These are phyloP conservation scores for Sarcophaga caerulescens DNA, from an alignment of 2,888 invertebrate genomes.

Conservation along the genomic window DNA sequence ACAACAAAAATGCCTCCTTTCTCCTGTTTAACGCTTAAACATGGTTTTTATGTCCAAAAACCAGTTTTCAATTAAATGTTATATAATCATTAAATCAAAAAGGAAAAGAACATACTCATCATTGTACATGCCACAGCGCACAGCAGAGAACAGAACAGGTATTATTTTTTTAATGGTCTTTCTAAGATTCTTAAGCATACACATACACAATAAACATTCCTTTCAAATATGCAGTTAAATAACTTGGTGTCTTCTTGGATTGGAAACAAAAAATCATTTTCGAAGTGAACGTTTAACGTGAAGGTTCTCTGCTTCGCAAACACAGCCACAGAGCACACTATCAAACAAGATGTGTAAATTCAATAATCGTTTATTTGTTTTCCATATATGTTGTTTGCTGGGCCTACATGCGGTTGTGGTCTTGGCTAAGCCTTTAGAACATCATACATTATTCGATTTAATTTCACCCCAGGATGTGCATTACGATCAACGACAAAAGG, in stretches of 20 bases:
- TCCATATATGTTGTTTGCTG: constrained; percentile 66
- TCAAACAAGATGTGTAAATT: constrained; percentile 78
- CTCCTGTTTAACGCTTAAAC: constrained; percentile 22
- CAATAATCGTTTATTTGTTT: constrained; percentile 78
- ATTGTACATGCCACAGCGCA: background rate
- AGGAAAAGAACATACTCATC: constrained; percentile 7
- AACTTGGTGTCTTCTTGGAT: constrained; percentile 23
- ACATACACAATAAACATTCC: background rate
- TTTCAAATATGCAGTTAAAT: constrained; percentile 43
- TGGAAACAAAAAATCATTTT: constrained; percentile 64
- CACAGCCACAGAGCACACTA: background rate
- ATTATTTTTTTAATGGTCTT: constrained; percentile 31
- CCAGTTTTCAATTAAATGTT: constrained; percentile 60
- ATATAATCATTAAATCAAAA: constrained; percentile 48
- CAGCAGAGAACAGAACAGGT: constrained; percentile 52
- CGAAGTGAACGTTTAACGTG: constrained; percentile 48
- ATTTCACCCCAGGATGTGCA: constrained; percentile 74
- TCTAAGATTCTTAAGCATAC: background rate
- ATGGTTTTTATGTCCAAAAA: constrained; percentile 31
- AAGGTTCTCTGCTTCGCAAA: constrained; percentile 53
- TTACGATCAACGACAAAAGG: constrained; percentile 90
- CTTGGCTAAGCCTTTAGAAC: constrained; percentile 37
- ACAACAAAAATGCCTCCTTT: constrained; percentile 25
- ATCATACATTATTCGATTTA: constrained; percentile 40
- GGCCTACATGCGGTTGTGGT: constrained; percentile 16